Conservation (phyloP, 2,888 invertebrate species). For the Sepioteuthis lessoniana region DNA sequence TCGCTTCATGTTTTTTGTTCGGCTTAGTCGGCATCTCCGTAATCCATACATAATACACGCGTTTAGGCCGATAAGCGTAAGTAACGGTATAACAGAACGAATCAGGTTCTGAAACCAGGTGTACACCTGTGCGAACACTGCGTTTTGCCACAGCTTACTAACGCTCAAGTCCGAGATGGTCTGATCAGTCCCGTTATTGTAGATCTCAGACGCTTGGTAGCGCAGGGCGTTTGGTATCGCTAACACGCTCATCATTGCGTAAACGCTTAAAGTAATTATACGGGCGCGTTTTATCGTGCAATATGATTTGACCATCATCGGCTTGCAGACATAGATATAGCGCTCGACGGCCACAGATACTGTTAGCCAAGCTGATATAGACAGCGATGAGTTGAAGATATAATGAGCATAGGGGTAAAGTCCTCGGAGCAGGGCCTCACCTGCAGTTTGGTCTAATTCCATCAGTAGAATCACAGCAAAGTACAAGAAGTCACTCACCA, state of each 20-base stretch:
- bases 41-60: constrained; percentile 70
- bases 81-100: constrained; percentile 71
- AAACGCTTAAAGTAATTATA: constrained; percentile 64
- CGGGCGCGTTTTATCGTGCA: constrained; percentile 68
- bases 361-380: constrained; percentile 72
- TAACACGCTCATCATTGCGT: constrained; percentile 67
- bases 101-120: constrained; percentile 71
- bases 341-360: constrained; percentile 73
- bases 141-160: constrained; percentile 68
- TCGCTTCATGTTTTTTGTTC: constrained; percentile 63
- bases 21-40: constrained; percentile 62
- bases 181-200: constrained; percentile 51
- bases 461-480: constrained; percentile 68
- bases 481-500: constrained; percentile 72
- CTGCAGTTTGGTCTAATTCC: constrained; percentile 61
- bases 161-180: constrained; percentile 62
- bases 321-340: constrained; percentile 73
- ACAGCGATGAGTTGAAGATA: constrained; percentile 70
- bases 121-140: constrained; percentile 64
- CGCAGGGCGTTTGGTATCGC: constrained; percentile 70
- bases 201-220: constrained; percentile 60
- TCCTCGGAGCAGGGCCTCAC: constrained; percentile 67
- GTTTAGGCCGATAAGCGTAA: constrained; percentile 69
- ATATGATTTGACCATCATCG: constrained; percentile 64
- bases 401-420: constrained; percentile 74